phyloP scores from a whole-genome alignment of 2,797 vertebrate genomes.

The Pipistrellus kuhlii region DNA sequence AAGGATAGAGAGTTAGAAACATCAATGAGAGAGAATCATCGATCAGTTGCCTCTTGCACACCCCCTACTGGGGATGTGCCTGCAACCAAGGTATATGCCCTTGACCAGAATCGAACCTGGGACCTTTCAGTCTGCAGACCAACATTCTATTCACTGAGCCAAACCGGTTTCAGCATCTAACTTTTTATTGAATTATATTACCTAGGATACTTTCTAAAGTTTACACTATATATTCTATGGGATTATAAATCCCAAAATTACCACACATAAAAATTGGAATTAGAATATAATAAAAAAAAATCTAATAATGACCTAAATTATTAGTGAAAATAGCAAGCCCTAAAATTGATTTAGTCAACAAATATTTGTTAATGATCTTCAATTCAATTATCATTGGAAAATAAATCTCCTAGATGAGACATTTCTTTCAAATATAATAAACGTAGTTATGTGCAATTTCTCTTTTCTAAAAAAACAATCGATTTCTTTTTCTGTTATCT shows the following conservation, averaged over 20 bases:
- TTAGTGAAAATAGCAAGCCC: conserved; percentile 50
- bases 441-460: not conserved
- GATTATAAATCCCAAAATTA: conserved; percentile 22
- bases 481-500: no score
- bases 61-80: no score
- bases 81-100: no score
- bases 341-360: conserved; percentile 36
- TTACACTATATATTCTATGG: not conserved
- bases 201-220: not conserved
- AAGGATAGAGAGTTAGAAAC: no score
- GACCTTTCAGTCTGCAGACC: no score
- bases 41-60: no score
- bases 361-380: conserved; percentile 43
- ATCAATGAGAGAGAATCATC: no score
- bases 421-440: conserved; percentile 35
- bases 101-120: no score
- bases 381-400: not conserved
- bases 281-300: conserved; percentile 45
- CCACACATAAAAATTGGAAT: not conserved
- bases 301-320: conserved; percentile 38
- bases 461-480: conserved; percentile 38
- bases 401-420: not conserved
- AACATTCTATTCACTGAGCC: no score
- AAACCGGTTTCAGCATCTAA: not conserved
- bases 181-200: conserved; percentile 40